Base-by-base conservation (phyloP, 2,888 invertebrate species). In the Trimorus sp. region DNA sequence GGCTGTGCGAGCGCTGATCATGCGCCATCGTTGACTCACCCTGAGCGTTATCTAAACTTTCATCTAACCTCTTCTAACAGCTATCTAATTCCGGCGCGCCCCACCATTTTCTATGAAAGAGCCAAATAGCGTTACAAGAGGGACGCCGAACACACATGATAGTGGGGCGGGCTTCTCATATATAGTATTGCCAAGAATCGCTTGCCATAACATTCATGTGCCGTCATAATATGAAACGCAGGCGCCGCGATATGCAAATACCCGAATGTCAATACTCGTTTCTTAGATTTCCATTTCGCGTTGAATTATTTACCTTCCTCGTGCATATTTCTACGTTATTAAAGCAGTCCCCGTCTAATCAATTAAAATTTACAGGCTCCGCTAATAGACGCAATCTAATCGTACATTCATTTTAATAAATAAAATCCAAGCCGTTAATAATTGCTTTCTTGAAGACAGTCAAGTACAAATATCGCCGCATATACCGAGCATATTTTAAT, bases 21-120 rank as follows among this genome's bases (percentile, higher is more conserved):
- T 81, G 42, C 53, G 66, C 73, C 59, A 63, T 80, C 84, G 88
- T 74, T 89, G 88, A 87, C 85, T 88, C 89, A 88, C 88, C 88
- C 88, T 87, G 87, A 54, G 83, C 88, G 89, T 91, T 88, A 92
- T 92, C 91, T 91, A 91, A 90, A 90, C 88, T 90, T 90, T 91
- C 90, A 91, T 91, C 91, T 91, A 90, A 87, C 89, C 87, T 89
- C 89, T 91, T 91, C 91, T 90, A 85, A 80, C 89, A 88, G 87
- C 86, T 86, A 89, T 91, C 91, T 91, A 91, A 91, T 91, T 90
- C 88, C 74, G 79, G 85, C 83, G 86, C 87, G 88, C 88, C 85
- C 86, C 89, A 88, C 89, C 86, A 85, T 88, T 89, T 89, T 88
- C 90, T 89, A 89, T 88, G 89, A 90, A 84, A 81, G 83, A 81